phyloP scores from a whole-genome alignment of 2,797 vertebrate species.

The Caiman crocodilus region DNA sequence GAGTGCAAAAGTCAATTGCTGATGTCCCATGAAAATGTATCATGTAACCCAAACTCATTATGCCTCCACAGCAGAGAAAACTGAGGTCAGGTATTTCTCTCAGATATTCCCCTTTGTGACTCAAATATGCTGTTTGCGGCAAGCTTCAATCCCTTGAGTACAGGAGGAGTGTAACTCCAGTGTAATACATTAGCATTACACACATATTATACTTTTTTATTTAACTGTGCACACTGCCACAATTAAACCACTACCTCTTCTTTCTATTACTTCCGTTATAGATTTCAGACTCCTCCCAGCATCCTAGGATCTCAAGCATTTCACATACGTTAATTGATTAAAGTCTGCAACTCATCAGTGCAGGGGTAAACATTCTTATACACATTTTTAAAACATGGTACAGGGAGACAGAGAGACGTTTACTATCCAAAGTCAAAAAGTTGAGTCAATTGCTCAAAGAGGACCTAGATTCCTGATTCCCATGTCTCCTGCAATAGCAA shows the following conservation, averaged over 20 bases:
- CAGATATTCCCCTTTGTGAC: no score
- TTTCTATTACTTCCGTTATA: background rate
- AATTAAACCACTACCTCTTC: background rate
- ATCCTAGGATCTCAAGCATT: background rate
- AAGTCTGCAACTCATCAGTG: background rate
- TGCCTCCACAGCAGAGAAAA: no score
- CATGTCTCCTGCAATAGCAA: accelerated
- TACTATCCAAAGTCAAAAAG: background rate
- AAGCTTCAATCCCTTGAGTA: no score
- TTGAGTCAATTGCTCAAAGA: background rate
- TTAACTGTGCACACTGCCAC: background rate
- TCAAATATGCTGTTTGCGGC: no score
- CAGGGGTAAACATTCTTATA: background rate
- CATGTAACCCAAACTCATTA: no score
- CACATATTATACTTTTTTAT: no score
- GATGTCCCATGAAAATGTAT: no score
- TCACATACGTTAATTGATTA: background rate
- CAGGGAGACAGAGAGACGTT: background rate
- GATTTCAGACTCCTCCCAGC: background rate
- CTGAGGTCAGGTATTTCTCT: background rate
- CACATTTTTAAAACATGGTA: background rate
- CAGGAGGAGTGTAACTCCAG: no score
- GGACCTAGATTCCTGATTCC: background rate
- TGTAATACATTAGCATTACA: no score
- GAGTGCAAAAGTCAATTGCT: background rate